phyloP scores from a whole-genome alignment of 2,113 vertebrate species.

The Macquaria ambigua region DNA sequence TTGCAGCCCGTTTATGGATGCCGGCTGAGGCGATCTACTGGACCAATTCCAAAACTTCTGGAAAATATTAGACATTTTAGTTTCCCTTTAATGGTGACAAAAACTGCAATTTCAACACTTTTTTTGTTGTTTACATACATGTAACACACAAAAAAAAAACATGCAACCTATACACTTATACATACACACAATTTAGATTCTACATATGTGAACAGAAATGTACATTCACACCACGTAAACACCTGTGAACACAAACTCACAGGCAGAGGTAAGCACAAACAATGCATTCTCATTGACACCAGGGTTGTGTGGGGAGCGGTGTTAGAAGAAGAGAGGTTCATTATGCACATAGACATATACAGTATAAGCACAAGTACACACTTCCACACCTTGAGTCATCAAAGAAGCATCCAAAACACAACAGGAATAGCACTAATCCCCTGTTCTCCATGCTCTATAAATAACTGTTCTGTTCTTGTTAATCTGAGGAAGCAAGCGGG shows the following conservation, averaged over 20 bases:
- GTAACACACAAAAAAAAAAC: too few relatives aligned
- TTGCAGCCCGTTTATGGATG: too few relatives aligned
- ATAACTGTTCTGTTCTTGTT: conserved; percentile 67
- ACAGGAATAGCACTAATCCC: conserved; percentile 65
- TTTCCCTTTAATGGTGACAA: too few relatives aligned
- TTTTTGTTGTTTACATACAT: neutral
- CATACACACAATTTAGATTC: neutral
- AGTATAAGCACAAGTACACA: neutral
- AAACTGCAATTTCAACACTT: neutral
- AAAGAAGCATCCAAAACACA: conserved; percentile 58
- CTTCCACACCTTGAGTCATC: conserved; percentile 55
- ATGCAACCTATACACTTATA: neutral
- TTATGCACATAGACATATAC: conserved; percentile 1
- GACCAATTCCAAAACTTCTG: too few relatives aligned
- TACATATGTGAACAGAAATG: neutral
- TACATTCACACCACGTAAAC: neutral
- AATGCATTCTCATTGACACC: neutral
- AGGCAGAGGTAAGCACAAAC: neutral
- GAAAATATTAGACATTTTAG: too few relatives aligned
- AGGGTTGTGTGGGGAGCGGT: neutral
- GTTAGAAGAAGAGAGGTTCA: neutral
- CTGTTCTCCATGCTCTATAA: conserved; percentile 63
- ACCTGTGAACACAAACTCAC: neutral
- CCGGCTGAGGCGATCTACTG: too few relatives aligned
- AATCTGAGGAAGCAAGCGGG: conserved; percentile 58